phyloP scores from a whole-genome alignment of 2,113 vertebrate genomes.

The Labrus mixtus region DNA sequence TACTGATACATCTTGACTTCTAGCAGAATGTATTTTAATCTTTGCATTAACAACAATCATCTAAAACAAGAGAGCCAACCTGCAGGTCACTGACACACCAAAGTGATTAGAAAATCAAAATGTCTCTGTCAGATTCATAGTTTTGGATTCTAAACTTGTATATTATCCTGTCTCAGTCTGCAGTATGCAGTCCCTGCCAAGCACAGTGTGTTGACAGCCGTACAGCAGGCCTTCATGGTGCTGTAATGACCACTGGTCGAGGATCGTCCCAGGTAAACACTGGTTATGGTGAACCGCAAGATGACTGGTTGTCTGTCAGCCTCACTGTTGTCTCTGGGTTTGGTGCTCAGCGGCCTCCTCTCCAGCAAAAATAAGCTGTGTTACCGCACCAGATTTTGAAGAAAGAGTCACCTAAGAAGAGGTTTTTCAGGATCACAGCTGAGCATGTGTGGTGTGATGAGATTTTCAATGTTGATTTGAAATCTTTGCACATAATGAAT shows the following conservation, averaged over 20 bases:
- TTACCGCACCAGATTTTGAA: constrained; percentile 46
- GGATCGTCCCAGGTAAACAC: constrained; percentile 61
- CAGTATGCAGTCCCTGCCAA: constrained; percentile 37
- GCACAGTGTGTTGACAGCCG: constrained; percentile 67
- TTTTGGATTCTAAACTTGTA: constrained; percentile 9
- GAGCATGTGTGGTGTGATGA: background rate
- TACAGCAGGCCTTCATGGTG: constrained; percentile 60
- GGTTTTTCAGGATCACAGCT: constrained; percentile 41
- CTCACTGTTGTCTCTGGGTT: constrained; percentile 41
- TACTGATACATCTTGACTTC: background rate
- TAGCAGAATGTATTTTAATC: background rate
- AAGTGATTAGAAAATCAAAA: background rate
- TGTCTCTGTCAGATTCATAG: constrained; percentile 7
- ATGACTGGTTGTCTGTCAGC: constrained; percentile 60
- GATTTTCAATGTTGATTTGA: background rate
- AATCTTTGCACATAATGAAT: background rate
- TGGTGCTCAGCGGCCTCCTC: constrained; percentile 39
- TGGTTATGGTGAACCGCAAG: constrained; percentile 69
- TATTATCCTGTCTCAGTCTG: constrained; percentile 18
- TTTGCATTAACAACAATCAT: background rate
- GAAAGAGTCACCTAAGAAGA: constrained; percentile 48
- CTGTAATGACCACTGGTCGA: constrained; percentile 61
- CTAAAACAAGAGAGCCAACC: background rate
- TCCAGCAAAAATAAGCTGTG: constrained; percentile 63
- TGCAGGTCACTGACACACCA: background rate